Percentiles rank a stretch among this genome's conserved stretches.
Conservation (phyloP, 2,888 invertebrate genomes). For the Tiliacea citrago region DNA sequence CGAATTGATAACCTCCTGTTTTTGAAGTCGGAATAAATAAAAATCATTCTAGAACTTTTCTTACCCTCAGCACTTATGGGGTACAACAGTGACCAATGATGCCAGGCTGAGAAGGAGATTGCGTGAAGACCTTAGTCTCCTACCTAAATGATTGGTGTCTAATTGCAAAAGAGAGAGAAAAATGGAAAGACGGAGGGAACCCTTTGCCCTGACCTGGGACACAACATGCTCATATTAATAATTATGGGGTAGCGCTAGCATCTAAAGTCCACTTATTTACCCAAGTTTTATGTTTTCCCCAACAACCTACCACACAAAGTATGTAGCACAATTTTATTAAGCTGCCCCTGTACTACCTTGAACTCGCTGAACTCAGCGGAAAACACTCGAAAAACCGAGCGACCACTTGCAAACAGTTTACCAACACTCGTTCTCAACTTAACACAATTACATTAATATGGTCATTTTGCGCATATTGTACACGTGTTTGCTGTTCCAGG, state of each 20-base stretch:
- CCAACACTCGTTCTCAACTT: conserved; percentile 42
- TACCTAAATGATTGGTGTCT: no score
- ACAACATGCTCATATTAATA: no score
- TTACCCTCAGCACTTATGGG: not conserved
- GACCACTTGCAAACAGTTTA: conserved; percentile 43
- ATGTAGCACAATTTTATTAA: conserved; percentile 14
- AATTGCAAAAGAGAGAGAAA: not conserved
- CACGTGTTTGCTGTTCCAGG: conserved; percentile 4
- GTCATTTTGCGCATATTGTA: conserved; percentile 42
- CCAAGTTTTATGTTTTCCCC: not conserved
- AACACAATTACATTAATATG: conserved; percentile 52
- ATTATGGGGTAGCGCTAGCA: not conserved
- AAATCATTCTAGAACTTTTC: no score
- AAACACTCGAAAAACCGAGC: conserved; percentile 23
- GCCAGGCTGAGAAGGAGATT: not conserved
- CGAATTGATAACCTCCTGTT: no score
- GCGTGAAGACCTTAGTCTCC: not conserved
- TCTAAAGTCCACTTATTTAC: not conserved
- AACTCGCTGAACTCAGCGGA: conserved; percentile 21
- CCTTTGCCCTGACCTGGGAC: not conserved
- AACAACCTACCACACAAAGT: not conserved
- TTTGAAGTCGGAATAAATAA: no score
- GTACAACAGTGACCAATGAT: not conserved
- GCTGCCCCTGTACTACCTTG: not conserved
- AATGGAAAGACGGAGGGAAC: not conserved